Evolutionary conservation across 2,113 vertebrate genomes (phyloP).

Genomic region (Panthera leo): DNA sequence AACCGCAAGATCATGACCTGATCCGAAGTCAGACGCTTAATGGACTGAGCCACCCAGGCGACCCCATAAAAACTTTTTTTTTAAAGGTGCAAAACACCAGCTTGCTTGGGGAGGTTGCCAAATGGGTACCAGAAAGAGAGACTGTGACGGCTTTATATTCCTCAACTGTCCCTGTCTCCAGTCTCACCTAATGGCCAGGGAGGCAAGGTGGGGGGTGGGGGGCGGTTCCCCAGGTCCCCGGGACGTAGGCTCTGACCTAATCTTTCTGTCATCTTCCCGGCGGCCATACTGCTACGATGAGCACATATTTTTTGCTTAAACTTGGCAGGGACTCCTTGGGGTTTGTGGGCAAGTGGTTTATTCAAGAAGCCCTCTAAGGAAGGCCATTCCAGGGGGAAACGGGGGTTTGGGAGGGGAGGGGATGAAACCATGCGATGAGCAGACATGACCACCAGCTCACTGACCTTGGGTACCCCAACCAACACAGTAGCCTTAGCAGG

Average conservation of each 20-base stretch:
- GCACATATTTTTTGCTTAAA: background rate
- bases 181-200: accelerated
- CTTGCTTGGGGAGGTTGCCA: background rate
- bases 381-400: too few relatives aligned
- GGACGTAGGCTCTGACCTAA: accelerated
- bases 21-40: too few relatives aligned
- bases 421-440: accelerated
- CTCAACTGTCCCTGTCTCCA: accelerated
- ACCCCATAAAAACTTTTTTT: background rate
- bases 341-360: background rate
- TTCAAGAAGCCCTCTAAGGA: background rate
- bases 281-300: accelerated
- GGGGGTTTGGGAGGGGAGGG: background rate
- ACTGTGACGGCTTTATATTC: accelerated
- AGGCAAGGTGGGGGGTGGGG: too few relatives aligned
- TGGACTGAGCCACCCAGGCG: too few relatives aligned
- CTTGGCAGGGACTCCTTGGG: background rate
- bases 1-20: too few relatives aligned
- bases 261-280: background rate
- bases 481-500: background rate
- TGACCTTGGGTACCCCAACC: accelerated
- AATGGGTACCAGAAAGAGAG: background rate
- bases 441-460: accelerated
- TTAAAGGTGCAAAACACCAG: background rate
- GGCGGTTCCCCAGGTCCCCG: accelerated